Base-by-base conservation (phyloP, 2,888 invertebrate genomes). In the Agriopis leucophaearia region DNA sequence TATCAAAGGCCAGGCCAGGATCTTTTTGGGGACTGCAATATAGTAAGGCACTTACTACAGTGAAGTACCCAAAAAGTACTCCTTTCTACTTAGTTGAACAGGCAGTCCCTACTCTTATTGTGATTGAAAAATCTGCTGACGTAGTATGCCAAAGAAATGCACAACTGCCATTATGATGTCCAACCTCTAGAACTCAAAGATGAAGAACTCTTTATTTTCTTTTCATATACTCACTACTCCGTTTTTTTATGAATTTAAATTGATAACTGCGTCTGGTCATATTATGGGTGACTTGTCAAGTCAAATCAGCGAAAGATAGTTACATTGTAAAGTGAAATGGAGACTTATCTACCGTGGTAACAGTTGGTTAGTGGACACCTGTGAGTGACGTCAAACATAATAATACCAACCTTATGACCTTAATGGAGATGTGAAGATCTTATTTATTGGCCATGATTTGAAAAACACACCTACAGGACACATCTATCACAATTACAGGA, bases 321-420 rank as follows among this genome's bases (percentile, higher is more conserved):
- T 57, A 64, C 64, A 64, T 36, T 64, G 57, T 64, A 50, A 1
- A 6, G 16, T 10, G 12, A 5, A n/a, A 9, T 45, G 35, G 13
- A 47, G 3, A n/a, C 35, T 27, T 58, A 64, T 57, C 64, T 64
- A 12, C 9, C 51, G 38, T 52, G 27, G 58, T 15, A 58, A 64
- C 64, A 40, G 36, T 36, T 36, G n/a, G 40, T 40, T 9, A 38
- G 8, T n/a, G 52, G 44, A 15, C 58, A 58, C 57, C 51, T 51
- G 55, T 6, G 7, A 12, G 12, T 18, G 15, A 55, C 40, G n/a
- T 40, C 6, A 12, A 15, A 36, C 12, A 50, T 0, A 12, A 50
- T n/a, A n/a, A n/a, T n/a, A n/a, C 1, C 27, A 12, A 16, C 8
- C n/a, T 38, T 45, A 54, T 62, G 38, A 54, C 60, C 45, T 61